These are phyloP conservation scores for Struthidea cinerea DNA, from an alignment of 2,113 vertebrate species.

Conservation along the genomic window DNA sequence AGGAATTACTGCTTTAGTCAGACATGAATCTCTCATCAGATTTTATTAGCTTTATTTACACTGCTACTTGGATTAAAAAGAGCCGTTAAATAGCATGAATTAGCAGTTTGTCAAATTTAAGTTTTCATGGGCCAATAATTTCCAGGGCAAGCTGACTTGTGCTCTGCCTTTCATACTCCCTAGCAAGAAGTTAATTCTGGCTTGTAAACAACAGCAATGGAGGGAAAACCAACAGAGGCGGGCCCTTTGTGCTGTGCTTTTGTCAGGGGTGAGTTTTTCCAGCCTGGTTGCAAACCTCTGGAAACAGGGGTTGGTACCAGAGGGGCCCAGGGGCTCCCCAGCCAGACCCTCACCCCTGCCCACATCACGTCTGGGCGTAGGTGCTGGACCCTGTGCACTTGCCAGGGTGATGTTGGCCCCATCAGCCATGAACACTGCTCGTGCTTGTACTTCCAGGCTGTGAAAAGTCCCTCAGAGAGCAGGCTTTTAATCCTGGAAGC, in stretches of 20 bases:
- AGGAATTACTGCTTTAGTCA: slow-evolving; percentile 9
- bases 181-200: neutral
- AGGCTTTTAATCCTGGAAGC: neutral
- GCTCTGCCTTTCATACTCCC: neutral
- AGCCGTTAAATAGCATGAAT: neutral
- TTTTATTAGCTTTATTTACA: slow-evolving; percentile 52
- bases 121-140: neutral
- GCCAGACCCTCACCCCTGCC: slow-evolving; percentile 67
- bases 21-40: slow-evolving; percentile 21
- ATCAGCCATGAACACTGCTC: slow-evolving; percentile 64
- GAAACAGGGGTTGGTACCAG: neutral
- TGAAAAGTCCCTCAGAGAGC: neutral
- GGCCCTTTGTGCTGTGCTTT: neutral
- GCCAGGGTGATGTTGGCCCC: slow-evolving; percentile 74
- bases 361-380: slow-evolving; percentile 69
- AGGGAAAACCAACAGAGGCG: neutral
- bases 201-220: neutral
- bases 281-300: slow-evolving; percentile 27
- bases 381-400: slow-evolving; percentile 74
- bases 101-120: slow-evolving; percentile 18
- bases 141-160: neutral
- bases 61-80: slow-evolving; percentile 19
- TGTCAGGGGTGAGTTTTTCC: slow-evolving; percentile 25
- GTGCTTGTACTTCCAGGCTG: slow-evolving; percentile 5
- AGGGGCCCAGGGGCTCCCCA: neutral